These are phyloP conservation scores for Sparus aurata DNA, from an alignment of 2,797 vertebrate genomes.

Conservation along the genomic window DNA sequence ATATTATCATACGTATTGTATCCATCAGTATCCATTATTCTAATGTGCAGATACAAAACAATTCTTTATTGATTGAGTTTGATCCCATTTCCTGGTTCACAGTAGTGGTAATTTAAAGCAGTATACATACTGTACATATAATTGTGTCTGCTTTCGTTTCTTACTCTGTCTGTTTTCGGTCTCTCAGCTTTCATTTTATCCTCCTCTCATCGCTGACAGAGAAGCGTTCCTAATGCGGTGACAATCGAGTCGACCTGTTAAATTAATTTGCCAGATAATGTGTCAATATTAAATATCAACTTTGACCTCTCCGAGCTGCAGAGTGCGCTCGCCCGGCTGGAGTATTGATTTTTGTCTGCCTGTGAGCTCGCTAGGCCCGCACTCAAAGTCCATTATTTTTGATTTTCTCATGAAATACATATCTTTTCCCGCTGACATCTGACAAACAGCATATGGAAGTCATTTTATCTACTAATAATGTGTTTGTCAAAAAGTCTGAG, in stretches of 20 bases:
- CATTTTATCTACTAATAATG: conserved; percentile 91
- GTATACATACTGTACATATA: conserved; percentile 31
- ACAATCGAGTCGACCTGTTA: conserved; percentile 84
- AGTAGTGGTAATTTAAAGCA: conserved; percentile 29
- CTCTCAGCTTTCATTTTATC: conserved; percentile 57
- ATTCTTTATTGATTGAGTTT: conserved; percentile 49
- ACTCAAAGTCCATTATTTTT: conserved; percentile 92
- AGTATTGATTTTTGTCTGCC: conserved; percentile 88
- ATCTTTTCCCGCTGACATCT: conserved; percentile 90
- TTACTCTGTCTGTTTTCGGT: conserved; percentile 27
- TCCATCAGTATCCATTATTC: conserved; percentile 43
- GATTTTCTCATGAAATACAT: conserved; percentile 92
- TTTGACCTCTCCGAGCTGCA: conserved; percentile 82
- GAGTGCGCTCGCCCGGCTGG: conserved; percentile 72
- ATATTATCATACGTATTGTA: conserved; percentile 32
- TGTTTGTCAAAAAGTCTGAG: conserved; percentile 90
- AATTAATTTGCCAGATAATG: conserved; percentile 89
- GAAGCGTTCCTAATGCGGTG: conserved; percentile 73
- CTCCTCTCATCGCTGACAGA: conserved; percentile 62
- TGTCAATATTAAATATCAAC: conserved; percentile 89
- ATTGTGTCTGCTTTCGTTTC: conserved; percentile 29
- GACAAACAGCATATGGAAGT: conserved; percentile 93
- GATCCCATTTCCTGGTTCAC: conserved; percentile 35
- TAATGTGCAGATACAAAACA: conserved; percentile 37
- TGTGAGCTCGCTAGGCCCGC: conserved; percentile 79